Percentiles rank a stretch among this genome's conserved stretches.
Evolutionary conservation across 1,140 invertebrate species (phyloP).

Genomic region (Fopius arisanus): DNA sequence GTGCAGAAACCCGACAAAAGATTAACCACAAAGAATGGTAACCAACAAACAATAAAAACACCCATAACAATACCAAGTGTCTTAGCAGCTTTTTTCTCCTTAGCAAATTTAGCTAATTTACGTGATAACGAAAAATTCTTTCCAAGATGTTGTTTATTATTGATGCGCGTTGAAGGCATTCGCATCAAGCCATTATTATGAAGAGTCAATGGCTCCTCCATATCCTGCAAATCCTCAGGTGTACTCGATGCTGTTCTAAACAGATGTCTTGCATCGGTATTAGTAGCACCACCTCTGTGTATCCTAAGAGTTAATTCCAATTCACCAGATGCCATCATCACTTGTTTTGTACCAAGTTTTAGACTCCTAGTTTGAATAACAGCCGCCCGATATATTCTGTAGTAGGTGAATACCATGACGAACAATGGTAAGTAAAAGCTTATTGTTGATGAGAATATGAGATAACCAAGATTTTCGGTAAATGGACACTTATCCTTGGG

Average conservation of each 20-base stretch:
- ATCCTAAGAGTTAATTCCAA: slow-evolving; percentile 86
- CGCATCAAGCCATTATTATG: slow-evolving; percentile 78
- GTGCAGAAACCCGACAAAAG: slow-evolving; percentile 89
- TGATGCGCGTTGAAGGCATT: slow-evolving; percentile 65
- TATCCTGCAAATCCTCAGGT: slow-evolving; percentile 72
- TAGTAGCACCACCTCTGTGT: slow-evolving; percentile 82
- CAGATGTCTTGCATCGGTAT: slow-evolving; percentile 50
- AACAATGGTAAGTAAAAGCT: slow-evolving; percentile 97
- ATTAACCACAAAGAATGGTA: slow-evolving; percentile 98
- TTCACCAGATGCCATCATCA: slow-evolving; percentile 82
- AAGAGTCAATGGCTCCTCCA: slow-evolving; percentile 73
- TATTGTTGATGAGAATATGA: slow-evolving; percentile 94
- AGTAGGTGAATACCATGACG: slow-evolving; percentile 99
- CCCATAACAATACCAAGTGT: slow-evolving; percentile 95
- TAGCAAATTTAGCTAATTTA: slow-evolving; percentile 90
- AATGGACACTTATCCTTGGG: slow-evolving; percentile 87
- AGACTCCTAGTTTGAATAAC: slow-evolving; percentile 91
- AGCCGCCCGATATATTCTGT: slow-evolving; percentile 93
- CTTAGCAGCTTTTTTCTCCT: slow-evolving; percentile 96
- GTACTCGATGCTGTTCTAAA: slow-evolving; percentile 71
- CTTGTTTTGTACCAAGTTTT: slow-evolving; percentile 87
- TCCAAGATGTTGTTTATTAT: slow-evolving; percentile 64
- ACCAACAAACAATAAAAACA: slow-evolving; percentile 98
- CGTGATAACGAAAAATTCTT: slow-evolving; percentile 90
- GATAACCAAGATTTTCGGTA: slow-evolving; percentile 89